Evolutionary conservation across 2,113 vertebrate genomes (phyloP), one percentile per base, ranked within the genome.

Genomic region (Lipophrys pholis): DNA sequence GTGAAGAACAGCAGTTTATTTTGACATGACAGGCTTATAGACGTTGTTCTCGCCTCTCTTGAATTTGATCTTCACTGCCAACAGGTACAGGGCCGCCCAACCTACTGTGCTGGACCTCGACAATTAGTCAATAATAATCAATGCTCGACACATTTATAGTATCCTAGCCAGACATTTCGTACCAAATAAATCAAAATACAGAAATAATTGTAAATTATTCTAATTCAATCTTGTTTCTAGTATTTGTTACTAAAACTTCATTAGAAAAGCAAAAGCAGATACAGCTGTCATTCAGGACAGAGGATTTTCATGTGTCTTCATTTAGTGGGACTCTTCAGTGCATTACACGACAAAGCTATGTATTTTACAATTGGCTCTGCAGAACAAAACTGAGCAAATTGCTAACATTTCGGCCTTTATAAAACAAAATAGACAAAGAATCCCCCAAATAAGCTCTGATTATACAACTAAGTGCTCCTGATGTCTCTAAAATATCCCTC

Each of bases 401-500:
- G 6, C 11, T 3, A 36, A 36, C 35, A 10, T 49, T 15, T 43
- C 36, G 55, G 4, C 10, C 8, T 53, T 14, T 58, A 42, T 39
- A 43, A 51, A 50, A 41, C 2, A 43, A 17, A 16, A 43, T 5
- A 62, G 8, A 36, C 12, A 50, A 39, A 72, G 7, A 17, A 57
- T n/a, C 30, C 52, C 46, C 7, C 40, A 42, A 45, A n/a, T 57
- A 58, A 45, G 48, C 80, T 66, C 69, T 73, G 58, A 78, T 65
- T 60, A 54, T 46, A 50, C 8, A 15, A 59, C 17, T 17, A 52
- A n/a, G 52, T 11, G 35, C 39, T 60, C 43, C 8, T 4, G 87
- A 94, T 94, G 91, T 84, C 90, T 90, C 40, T 84, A 88, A 89
- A 82, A 77, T 79, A 83, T 76, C 82, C 88, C 88, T 61, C 61